Conservation (phyloP, 2,797 vertebrate genomes). For the Rhodeus uyekii region DNA sequence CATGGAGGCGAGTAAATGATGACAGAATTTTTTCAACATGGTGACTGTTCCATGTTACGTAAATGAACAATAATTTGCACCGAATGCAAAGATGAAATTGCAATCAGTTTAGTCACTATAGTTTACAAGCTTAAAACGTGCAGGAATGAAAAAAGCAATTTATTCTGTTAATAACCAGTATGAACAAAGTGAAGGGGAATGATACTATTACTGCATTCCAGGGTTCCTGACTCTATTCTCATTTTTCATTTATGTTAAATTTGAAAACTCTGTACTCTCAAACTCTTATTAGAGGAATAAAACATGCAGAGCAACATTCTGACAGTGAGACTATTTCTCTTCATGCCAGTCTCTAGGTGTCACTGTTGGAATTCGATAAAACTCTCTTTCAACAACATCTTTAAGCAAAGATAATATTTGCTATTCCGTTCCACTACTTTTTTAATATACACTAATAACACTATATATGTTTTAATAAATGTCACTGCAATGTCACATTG, state of each 20-base stretch:
- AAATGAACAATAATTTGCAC: neutral
- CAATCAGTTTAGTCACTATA: neutral
- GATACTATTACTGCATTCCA: neutral
- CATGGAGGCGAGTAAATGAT: neutral
- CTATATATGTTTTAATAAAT: neutral
- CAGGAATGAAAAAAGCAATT: neutral
- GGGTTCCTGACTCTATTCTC: neutral
- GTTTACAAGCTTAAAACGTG: neutral
- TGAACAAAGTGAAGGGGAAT: neutral
- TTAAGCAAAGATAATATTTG: neutral
- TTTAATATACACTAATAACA: neutral
- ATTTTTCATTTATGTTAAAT: neutral
- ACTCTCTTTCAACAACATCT: neutral
- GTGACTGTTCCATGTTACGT: neutral
- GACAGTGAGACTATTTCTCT: neutral
- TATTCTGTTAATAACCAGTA: constrained; percentile 2
- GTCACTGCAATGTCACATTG: neutral
- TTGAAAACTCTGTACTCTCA: neutral
- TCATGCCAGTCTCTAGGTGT: constrained; percentile 64
- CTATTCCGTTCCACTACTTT: neutral
- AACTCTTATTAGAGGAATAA: neutral
- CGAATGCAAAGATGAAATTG: neutral
- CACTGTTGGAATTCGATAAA: constrained; percentile 66
- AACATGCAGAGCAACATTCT: neutral
- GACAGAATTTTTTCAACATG: neutral